Conservation (phyloP, 2,797 vertebrate species). For the Anableps anableps region DNA sequence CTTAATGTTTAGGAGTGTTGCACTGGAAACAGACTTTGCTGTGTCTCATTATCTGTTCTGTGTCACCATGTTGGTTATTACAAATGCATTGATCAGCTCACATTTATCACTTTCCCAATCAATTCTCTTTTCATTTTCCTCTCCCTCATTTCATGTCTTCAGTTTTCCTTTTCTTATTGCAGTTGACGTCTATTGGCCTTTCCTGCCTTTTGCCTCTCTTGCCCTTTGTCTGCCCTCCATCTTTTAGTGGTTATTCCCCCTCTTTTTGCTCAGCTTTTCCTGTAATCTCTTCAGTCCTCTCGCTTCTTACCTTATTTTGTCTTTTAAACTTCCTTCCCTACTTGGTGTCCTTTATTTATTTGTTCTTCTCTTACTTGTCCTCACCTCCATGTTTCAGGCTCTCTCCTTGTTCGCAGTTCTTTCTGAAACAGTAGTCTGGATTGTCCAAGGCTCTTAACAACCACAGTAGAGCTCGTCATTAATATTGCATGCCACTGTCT, state of each 20-base stretch:
- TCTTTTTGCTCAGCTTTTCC: constrained; percentile 33
- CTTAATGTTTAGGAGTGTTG: constrained; percentile 28
- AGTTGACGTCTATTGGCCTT: constrained; percentile 29
- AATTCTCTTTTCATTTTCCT: constrained; percentile 12
- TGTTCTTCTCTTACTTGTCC: constrained; percentile 36
- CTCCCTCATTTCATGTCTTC: constrained; percentile 28
- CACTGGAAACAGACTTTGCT: constrained; percentile 18
- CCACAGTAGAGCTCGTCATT: constrained; percentile 77
- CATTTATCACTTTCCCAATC: constrained; percentile 21
- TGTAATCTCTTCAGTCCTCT: constrained; percentile 11
- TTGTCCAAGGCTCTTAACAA: constrained; percentile 76
- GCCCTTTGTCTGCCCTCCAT: constrained; percentile 51
- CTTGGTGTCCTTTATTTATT: constrained; percentile 21
- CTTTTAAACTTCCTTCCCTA: constrained; percentile 10
- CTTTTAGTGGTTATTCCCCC: constrained; percentile 28
- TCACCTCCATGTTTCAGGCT: constrained; percentile 56
- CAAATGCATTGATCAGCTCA: background rate
- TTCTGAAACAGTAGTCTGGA: constrained; percentile 70
- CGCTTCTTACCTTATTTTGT: constrained; percentile 37
- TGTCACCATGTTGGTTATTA: constrained; percentile 42
- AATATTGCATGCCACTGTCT: constrained; percentile 81
- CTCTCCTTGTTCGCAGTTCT: constrained; percentile 63
- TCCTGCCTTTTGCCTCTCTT: constrained; percentile 24
- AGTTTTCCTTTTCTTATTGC: constrained; percentile 32
- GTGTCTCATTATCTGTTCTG: constrained; percentile 30